Base-by-base conservation (phyloP, 2,888 invertebrate genomes). In the Kuschelorhynchus macadamiae region DNA sequence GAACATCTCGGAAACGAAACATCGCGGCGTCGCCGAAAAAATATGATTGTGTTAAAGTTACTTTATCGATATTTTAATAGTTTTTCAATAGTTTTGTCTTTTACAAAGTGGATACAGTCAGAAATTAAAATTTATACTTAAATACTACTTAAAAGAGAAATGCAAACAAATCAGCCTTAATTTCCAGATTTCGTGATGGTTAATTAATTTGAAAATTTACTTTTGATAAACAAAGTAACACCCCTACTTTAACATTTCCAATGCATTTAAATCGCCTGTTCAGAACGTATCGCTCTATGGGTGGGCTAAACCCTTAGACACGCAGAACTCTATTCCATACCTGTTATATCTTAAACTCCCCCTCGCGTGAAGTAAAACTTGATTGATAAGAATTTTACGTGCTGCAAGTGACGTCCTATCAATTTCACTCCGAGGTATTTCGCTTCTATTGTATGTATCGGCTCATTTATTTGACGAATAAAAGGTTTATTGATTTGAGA, bases 361-460 rank as follows among this genome's bases (percentile, higher is more conserved):
- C 57, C 41, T 52, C 42, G 57, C 65, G 57, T 65, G 65, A 59
- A 21, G 17, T 18, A 16, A 52, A 39, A 46, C 53, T 53, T 66
- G 66, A 66, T 66, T 66, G 66, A 66, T 66, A 66, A 66, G 60
- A 60, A 47, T 60, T 46, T 66, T 66, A 46, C 66, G 66, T 66
- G 66, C 66, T 65, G 65, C 59, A 65, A 57, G 49, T 33, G 65
- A 59, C 65, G 57, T 65, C 65, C 57, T 65, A 65, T 65, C 65
- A 65, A 65, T 65, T 59, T 65, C 65, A 57, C 18, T n/a, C 18
- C 42, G 57, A 65, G 65, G 57, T 65, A 52, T 50, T 59, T 46
- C 59, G 36, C 41, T 25, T 41, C 41, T 17, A 25, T 33, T 36
- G 30, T 36, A 36, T 21, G 30, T 41, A 42, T 47, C 47, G 25